Evolutionary conservation across 2,888 invertebrate species (phyloP).

Genomic region (Margaritifera margaritifera): DNA sequence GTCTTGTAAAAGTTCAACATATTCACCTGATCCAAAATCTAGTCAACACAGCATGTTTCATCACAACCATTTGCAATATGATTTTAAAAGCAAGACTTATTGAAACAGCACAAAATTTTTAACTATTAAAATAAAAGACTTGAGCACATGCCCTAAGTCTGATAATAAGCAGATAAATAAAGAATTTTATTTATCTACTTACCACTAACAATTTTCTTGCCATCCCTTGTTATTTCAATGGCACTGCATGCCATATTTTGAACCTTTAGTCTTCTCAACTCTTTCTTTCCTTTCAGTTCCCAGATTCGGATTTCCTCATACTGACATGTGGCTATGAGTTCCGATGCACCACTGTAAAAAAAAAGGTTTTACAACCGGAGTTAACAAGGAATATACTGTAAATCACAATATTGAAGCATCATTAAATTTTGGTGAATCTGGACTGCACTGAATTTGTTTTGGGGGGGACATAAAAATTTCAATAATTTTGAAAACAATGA

Average conservation of each 20-base stretch:
- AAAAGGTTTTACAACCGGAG: not conserved
- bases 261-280: conserved; percentile 87
- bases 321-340: conserved; percentile 90
- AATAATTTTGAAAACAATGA: not conserved
- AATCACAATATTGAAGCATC: too few species aligned
- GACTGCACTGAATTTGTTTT: too few species aligned
- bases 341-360: conserved; percentile 76
- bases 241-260: conserved; percentile 90
- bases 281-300: conserved; percentile 84
- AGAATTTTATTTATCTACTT: not conserved
- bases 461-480: not conserved
- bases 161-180: not conserved
- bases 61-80: too few species aligned
- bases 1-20: too few species aligned
- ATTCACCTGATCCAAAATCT: too few species aligned
- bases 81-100: too few species aligned
- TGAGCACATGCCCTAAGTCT: too few species aligned
- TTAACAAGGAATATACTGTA: too few species aligned
- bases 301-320: conserved; percentile 90
- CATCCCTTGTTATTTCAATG: conserved; percentile 85
- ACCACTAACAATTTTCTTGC: conserved; percentile 82
- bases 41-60: too few species aligned
- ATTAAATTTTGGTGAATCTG: too few species aligned
- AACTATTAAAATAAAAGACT: too few species aligned
- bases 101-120: too few species aligned